Evolutionary conservation across 2,113 vertebrate species (phyloP).

Genomic region (Callipepla californica): DNA sequence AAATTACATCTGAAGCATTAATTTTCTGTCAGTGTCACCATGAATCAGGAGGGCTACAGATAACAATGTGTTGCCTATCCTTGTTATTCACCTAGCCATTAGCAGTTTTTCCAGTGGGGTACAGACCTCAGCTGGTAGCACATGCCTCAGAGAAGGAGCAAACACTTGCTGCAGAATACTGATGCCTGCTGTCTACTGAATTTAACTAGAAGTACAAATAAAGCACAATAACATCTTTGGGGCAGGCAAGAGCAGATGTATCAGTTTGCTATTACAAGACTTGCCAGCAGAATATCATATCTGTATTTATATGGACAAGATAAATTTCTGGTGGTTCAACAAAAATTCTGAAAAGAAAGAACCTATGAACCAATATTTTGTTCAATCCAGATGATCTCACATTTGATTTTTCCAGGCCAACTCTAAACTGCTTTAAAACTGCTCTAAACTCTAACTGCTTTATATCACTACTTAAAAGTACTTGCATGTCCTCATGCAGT

Average conservation of each 20-base stretch:
- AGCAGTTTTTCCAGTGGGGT: neutral
- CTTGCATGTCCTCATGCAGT: neutral
- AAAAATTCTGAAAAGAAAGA: neutral
- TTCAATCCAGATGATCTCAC: neutral
- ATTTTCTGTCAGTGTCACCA: neutral
- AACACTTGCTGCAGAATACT: fast-evolving
- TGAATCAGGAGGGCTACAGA: neutral
- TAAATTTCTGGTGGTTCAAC: neutral
- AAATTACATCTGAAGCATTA: neutral
- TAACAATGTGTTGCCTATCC: neutral
- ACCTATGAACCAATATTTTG: neutral
- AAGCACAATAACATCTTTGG: neutral
- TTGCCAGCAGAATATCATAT: neutral
- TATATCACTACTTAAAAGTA: neutral
- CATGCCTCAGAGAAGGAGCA: neutral
- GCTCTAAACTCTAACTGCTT: neutral
- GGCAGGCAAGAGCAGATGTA: neutral
- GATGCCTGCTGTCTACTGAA: neutral
- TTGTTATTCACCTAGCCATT: neutral
- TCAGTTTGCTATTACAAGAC: neutral
- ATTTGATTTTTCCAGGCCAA: neutral
- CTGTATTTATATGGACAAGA: neutral
- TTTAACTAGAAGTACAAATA: neutral
- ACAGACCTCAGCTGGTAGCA: neutral
- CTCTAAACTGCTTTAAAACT: too few relatives aligned